Percentiles rank a stretch among this genome's conserved stretches.
phyloP scores from a whole-genome alignment of 2,888 invertebrate genomes.

The Notodonta dromedarius region DNA sequence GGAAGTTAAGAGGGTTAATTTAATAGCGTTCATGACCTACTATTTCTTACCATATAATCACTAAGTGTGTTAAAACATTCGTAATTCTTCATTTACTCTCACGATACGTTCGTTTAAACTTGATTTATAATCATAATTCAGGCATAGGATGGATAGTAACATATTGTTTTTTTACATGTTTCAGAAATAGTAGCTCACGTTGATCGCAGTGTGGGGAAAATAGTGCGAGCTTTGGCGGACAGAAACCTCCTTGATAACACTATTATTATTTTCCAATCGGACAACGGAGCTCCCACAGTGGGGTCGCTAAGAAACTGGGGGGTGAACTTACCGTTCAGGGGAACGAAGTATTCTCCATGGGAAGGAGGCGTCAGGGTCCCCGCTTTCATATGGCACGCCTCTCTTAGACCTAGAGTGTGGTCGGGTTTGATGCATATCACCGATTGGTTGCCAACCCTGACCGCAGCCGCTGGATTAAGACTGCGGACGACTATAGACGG shows the following conservation, averaged over 20 bases:
- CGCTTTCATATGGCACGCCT: slow-evolving; percentile 88
- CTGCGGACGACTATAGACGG: slow-evolving; percentile 84
- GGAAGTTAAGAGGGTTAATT: no score
- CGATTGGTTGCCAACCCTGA: slow-evolving; percentile 93
- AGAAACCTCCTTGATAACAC: slow-evolving; percentile 90
- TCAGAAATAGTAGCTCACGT: slow-evolving; percentile 88
- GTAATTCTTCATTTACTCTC: no score
- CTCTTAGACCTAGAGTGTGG: slow-evolving; percentile 86
- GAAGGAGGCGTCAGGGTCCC: slow-evolving; percentile 93
- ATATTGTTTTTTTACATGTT: slow-evolving; percentile 4
- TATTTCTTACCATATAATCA: no score
- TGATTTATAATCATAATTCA: no score
- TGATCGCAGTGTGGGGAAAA: slow-evolving; percentile 92
- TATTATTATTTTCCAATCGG: slow-evolving; percentile 94
- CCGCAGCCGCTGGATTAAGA: slow-evolving; percentile 67
- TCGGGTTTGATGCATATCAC: slow-evolving; percentile 88
- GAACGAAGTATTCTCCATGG: slow-evolving; percentile 92
- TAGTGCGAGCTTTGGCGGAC: slow-evolving; percentile 87
- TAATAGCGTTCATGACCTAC: no score
- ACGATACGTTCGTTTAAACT: no score
- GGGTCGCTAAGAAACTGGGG: slow-evolving; percentile 90
- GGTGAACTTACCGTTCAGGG: slow-evolving; percentile 91
- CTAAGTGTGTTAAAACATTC: no score
- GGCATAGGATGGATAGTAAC: neutral
- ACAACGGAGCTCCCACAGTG: slow-evolving; percentile 93